Evolutionary conservation across 2,797 vertebrate genomes (phyloP).

Genomic region (Sebastolobus alascanus): DNA sequence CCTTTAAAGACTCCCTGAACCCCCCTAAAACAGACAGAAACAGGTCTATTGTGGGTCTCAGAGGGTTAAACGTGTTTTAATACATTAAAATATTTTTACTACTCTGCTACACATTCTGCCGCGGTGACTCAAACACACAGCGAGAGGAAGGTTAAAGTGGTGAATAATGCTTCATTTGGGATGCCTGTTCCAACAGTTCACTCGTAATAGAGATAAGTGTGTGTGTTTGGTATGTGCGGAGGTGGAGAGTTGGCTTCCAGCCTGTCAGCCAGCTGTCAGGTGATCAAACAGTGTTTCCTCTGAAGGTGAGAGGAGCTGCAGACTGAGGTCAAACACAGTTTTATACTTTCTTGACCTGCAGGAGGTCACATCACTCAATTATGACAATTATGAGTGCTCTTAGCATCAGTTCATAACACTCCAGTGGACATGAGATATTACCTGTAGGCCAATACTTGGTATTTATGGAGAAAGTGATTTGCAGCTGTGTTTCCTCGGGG

Average conservation of each 20-base stretch:
- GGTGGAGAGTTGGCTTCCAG: constrained; percentile 34
- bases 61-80: too few relatives aligned
- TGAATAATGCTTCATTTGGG: constrained; percentile 1
- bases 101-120: too few relatives aligned
- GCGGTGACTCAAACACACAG: not conserved
- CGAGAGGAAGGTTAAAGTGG: not conserved
- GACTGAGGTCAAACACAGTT: constrained; percentile 20
- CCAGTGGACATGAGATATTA: not conserved
- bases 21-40: too few relatives aligned
- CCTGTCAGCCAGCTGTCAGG: constrained; percentile 50
- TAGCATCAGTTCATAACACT: not conserved
- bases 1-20: too few relatives aligned
- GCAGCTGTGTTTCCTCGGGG: not conserved
- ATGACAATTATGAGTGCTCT: too few relatives aligned
- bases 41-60: too few relatives aligned
- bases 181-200: constrained; percentile 39
- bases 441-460: not conserved
- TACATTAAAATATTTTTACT: too few relatives aligned
- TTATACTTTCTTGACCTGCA: not conserved
- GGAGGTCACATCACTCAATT: not conserved
- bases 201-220: not conserved
- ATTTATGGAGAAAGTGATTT: not conserved
- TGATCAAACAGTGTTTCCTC: constrained; percentile 55
- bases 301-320: constrained; percentile 39
- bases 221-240: constrained; percentile 41